Evolutionary conservation across 2,797 vertebrate genomes (phyloP).

Genomic region (Coilia nasus): DNA sequence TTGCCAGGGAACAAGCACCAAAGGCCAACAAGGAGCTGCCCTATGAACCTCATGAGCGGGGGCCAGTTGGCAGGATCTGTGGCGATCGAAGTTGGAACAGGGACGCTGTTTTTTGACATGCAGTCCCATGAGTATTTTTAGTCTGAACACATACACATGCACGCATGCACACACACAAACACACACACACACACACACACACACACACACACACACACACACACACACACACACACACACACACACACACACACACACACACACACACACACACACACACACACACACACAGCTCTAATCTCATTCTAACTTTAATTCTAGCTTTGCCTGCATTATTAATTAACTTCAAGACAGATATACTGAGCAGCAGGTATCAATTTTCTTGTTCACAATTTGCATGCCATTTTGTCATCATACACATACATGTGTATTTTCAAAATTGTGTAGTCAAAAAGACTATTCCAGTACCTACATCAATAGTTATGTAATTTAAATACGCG

Average conservation of each 20-base stretch:
- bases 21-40: not conserved
- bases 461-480: not conserved
- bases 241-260: not conserved
- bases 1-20: not conserved
- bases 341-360: constrained; percentile 74
- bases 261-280: too few species aligned
- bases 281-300: constrained; percentile 47
- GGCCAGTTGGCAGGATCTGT: not conserved
- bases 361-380: constrained; percentile 77
- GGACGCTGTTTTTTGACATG: not conserved
- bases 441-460: not conserved
- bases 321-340: constrained; percentile 74
- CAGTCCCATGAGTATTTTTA: not conserved
- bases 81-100: not conserved
- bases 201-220: constrained; percentile 39
- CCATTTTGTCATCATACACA: not conserved
- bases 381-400: too few species aligned
- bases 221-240: not conserved
- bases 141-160: constrained; percentile 44
- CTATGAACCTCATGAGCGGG: not conserved
- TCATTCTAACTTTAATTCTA: constrained; percentile 68
- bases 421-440: not conserved
- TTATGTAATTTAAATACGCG: not conserved
- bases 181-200: constrained; percentile 32
- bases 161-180: constrained; percentile 29